Evolutionary conservation across 2,113 vertebrate genomes (phyloP).

Genomic region (Corythornis madagascariensis): DNA sequence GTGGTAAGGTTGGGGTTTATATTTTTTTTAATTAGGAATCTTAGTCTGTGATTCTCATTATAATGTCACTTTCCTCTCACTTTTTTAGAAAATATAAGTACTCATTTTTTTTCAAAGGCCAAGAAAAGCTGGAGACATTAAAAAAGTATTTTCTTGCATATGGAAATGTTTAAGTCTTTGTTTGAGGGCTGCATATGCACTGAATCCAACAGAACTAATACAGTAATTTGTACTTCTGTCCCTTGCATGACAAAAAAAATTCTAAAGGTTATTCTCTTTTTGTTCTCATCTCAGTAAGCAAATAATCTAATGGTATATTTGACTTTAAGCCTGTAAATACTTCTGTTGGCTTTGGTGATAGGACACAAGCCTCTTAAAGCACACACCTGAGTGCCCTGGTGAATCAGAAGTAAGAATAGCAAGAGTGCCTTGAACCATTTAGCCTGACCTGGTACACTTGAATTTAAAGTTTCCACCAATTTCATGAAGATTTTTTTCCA

Average conservation of each 20-base stretch:
- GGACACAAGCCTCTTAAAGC: background rate
- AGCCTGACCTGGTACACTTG: background rate
- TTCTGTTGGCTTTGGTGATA: background rate
- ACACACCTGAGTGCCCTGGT: background rate
- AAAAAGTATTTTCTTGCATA: background rate
- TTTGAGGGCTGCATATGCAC: slow-evolving; percentile 13
- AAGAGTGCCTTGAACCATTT: background rate
- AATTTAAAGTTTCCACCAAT: background rate
- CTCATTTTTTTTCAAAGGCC: background rate
- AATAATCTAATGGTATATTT: background rate
- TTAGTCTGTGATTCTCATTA: background rate
- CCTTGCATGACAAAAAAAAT: background rate
- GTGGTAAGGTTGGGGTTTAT: background rate
- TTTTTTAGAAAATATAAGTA: background rate
- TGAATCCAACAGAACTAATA: background rate
- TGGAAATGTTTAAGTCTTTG: slow-evolving; percentile 43
- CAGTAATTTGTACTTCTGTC: slow-evolving; percentile 25
- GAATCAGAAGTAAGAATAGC: background rate
- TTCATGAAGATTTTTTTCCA: background rate
- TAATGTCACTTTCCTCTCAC: background rate
- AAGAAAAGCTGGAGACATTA: background rate
- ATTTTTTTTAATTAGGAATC: background rate
- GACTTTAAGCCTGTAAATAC: background rate
- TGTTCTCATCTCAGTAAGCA: background rate
- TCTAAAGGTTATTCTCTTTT: background rate